phyloP scores from a whole-genome alignment of 2,113 vertebrate species.

The Excalfactoria chinensis region DNA sequence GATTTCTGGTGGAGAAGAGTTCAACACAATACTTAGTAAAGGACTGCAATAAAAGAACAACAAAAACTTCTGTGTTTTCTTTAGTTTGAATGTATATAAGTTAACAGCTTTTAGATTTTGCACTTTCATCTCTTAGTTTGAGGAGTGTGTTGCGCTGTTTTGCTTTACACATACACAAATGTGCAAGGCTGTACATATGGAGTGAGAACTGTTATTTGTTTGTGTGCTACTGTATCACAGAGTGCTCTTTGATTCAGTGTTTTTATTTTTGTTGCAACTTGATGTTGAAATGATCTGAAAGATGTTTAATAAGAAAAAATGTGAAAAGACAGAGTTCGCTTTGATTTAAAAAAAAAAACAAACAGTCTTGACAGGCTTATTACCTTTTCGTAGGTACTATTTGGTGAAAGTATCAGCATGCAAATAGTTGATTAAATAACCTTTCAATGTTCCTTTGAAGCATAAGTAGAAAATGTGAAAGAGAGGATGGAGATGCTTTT shows the following conservation, averaged over 20 bases:
- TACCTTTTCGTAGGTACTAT: neutral
- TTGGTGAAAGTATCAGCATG: neutral
- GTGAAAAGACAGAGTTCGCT: neutral
- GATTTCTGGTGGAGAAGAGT: neutral
- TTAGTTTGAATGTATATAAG: neutral
- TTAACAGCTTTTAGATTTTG: neutral
- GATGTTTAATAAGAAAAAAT: neutral
- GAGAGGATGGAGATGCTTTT: neutral
- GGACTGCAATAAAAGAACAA: neutral
- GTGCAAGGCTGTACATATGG: neutral
- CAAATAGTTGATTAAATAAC: neutral
- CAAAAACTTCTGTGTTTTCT: neutral
- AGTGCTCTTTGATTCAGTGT: neutral
- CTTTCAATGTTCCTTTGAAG: neutral
- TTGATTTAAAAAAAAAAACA: neutral
- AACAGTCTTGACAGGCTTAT: neutral
- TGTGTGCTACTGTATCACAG: neutral
- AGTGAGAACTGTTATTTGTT: neutral
- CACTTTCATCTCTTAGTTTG: neutral
- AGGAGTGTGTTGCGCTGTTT: neutral
- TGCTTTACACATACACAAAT: neutral
- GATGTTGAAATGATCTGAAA: neutral
- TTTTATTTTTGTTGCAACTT: neutral
- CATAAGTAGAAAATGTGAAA: neutral
- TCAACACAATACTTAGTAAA: neutral